A percentile compares a stretch with the other conserved stretches of the same genome.
phyloP scores from a whole-genome alignment of 2,888 invertebrate genomes.

The Protonemura montana region DNA sequence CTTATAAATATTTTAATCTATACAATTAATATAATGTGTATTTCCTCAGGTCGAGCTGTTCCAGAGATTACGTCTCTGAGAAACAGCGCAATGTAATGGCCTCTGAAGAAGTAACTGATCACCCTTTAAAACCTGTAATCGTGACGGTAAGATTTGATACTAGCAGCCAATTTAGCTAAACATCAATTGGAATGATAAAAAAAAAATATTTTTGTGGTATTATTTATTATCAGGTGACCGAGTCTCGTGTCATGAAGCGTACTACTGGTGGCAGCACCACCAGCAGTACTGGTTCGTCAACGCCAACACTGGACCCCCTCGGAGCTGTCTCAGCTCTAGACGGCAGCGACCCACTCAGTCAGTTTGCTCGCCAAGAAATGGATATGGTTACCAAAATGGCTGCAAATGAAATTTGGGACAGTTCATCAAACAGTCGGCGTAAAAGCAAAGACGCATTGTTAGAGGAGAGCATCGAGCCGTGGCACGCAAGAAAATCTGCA shows the following conservation, averaged over 20 bases:
- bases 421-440: constrained; percentile 54
- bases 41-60: constrained; percentile 45
- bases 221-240: constrained; percentile 66
- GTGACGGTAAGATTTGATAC: constrained; percentile 57
- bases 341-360: constrained; percentile 77
- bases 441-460: constrained; percentile 48
- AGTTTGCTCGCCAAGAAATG: constrained; percentile 69
- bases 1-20: no score
- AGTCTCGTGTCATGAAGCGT: constrained; percentile 63
- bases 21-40: no score
- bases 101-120: constrained; percentile 61
- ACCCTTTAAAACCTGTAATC: constrained; percentile 66
- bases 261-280: constrained; percentile 60
- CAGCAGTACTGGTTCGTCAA: constrained; percentile 64
- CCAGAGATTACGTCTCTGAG: constrained; percentile 46
- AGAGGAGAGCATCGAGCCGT: constrained; percentile 72
- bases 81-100: constrained; percentile 44
- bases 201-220: no score
- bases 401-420: constrained; percentile 60
- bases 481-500: constrained; percentile 76
- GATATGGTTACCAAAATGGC: constrained; percentile 73
- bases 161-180: background rate
- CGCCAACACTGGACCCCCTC: constrained; percentile 63
- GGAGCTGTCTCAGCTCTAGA: constrained; percentile 66
- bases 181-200: no score